A percentile compares a stretch with the other conserved stretches of the same genome.
Evolutionary conservation across 2,113 vertebrate species (phyloP).

Genomic region (Pelodiscus sinensis): DNA sequence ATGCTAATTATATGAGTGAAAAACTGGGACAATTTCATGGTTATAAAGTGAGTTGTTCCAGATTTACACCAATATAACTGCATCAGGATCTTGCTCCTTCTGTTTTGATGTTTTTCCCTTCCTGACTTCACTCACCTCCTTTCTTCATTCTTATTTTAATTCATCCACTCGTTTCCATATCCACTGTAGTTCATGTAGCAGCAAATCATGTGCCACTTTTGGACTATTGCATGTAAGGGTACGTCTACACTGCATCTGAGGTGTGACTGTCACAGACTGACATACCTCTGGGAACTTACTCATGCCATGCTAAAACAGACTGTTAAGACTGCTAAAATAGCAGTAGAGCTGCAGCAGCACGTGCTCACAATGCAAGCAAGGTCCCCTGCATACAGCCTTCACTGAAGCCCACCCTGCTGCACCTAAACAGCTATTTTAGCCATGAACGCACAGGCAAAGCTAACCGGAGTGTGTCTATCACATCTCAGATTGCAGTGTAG

Average conservation of each 20-base stretch:
- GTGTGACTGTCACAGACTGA: background rate
- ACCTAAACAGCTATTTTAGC: background rate
- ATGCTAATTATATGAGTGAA: background rate
- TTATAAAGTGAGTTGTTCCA: background rate
- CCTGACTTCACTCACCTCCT: background rate
- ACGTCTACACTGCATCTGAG: background rate
- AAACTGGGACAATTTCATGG: background rate
- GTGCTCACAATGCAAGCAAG: too few species aligned
- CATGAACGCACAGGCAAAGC: background rate
- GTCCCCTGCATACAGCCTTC: background rate
- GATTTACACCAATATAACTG: background rate
- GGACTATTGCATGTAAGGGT: background rate
- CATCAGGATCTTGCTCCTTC: background rate
- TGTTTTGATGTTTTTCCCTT: background rate
- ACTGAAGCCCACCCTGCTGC: background rate
- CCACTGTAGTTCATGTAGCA: background rate
- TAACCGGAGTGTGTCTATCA: background rate
- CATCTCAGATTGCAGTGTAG: background rate
- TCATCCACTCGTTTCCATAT: background rate
- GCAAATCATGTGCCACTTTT: background rate
- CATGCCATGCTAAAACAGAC: background rate
- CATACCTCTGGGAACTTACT: background rate
- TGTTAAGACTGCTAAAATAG: background rate
- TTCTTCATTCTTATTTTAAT: background rate
- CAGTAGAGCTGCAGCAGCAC: background rate